Evolutionary conservation across 2,113 vertebrate genomes (phyloP), one percentile per base, ranked within the genome.

Genomic region (Serinus canaria): DNA sequence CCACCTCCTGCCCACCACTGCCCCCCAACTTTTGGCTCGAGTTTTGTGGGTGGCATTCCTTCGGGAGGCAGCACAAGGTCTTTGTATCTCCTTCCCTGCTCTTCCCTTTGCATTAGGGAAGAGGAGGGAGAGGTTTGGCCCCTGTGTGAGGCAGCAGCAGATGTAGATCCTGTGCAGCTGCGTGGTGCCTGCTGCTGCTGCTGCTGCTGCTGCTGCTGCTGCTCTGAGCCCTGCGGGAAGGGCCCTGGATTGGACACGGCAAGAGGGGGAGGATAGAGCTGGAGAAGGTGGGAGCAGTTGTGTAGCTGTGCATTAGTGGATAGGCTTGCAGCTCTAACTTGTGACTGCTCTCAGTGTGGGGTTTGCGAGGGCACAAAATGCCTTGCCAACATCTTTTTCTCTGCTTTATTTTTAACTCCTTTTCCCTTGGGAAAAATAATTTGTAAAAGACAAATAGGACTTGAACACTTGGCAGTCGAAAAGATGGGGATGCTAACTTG

Each of bases 361-460:
- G 74, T 81, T 89, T 91, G 90, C 60, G 83, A 89, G 60, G 23
- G 14, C 7, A 6, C 37, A 78, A 68, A 78, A 84, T 50, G 82
- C 52, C 58, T 87, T 70, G 25, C 53, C 69, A 69, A 7, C 39
- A 16, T 74, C 6, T 80, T 77, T 79, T 37, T 46, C 16, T 16
- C 60, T 87, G 66, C 46, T 94, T 80, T 79, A 37, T 75, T 90
- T 56, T 91, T 86, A 81, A 87, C 63, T 81, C 63, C 39, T 82
- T 27, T 91, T 49, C 46, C 33, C 4, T 69, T 56, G 39, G 64
- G 75, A 81, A 87, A 72, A 60, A 67, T 58, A 3, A 33, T 74
- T 23, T 50, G 21, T 72, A 21, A n/a, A 75, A 68, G 81, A 37
- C 46, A 84, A 92, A 76, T 14, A 15, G 14, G 35, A 72, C 58